A percentile compares a stretch with the other conserved stretches of the same genome.
phyloP scores from a whole-genome alignment of 1,140 invertebrate genomes.

The Galleria mellonella region DNA sequence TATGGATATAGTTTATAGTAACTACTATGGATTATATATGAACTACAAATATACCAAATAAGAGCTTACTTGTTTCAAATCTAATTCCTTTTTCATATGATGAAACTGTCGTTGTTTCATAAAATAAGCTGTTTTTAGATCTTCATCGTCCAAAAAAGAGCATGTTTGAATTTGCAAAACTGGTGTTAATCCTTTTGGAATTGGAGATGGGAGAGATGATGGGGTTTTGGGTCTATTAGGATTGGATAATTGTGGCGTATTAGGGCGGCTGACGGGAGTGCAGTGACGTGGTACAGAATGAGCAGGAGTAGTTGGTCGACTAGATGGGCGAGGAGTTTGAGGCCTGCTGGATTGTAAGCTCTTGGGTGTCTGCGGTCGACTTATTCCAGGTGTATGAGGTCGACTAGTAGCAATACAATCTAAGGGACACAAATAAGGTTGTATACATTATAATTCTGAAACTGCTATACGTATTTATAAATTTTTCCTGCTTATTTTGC shows the following conservation, averaged over 20 bases:
- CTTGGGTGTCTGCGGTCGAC: slow-evolving; percentile 38
- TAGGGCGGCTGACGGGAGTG: slow-evolving; percentile 25
- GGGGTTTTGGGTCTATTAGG: slow-evolving; percentile 20
- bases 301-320: neutral
- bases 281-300: slow-evolving; percentile 7
- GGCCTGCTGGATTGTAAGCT: slow-evolving; percentile 33
- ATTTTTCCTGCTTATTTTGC: too few species aligned
- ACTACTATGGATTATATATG: too few species aligned
- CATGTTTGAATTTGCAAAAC: slow-evolving; percentile 2
- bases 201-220: neutral
- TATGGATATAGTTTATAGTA: too few species aligned
- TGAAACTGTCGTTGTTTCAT: slow-evolving; percentile 45
- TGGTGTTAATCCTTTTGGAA: slow-evolving; percentile 9
- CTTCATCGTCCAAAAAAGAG: slow-evolving; percentile 18
- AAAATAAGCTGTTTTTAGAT: slow-evolving; percentile 28
- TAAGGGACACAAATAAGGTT: slow-evolving; percentile 1
- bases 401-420: slow-evolving; percentile 16
- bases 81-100: slow-evolving; percentile 53
- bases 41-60: neutral
- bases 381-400: slow-evolving; percentile 13
- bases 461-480: too few species aligned
- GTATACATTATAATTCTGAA: too few species aligned
- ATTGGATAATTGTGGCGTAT: slow-evolving; percentile 19
- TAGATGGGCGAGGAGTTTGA: slow-evolving; percentile 23
- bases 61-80: slow-evolving; percentile 53